Percentiles rank a stretch among this genome's conserved stretches.
Evolutionary conservation across 2,888 invertebrate genomes (phyloP).

Genomic region (Eilema caniola): DNA sequence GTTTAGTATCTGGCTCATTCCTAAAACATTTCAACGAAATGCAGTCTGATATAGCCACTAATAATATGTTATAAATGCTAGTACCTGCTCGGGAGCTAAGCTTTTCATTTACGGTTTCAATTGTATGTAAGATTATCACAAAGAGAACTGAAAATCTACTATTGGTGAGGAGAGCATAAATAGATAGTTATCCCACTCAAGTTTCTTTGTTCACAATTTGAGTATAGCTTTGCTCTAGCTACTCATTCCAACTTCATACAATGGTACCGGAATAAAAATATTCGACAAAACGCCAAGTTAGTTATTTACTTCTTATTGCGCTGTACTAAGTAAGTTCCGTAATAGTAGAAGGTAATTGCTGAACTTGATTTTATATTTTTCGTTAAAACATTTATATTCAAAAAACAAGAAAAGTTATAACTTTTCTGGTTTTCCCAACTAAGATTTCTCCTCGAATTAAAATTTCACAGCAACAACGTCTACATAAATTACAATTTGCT

Average conservation of each 20-base stretch:
- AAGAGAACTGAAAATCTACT: not conserved
- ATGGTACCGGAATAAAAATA: not conserved
- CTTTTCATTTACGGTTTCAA: not conserved
- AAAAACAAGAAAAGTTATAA: not conserved
- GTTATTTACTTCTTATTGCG: not conserved
- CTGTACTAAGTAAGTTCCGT: not conserved
- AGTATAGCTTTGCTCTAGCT: not conserved
- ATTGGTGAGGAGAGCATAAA: not conserved
- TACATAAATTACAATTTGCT: constrained; percentile 40
- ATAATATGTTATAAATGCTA: no score
- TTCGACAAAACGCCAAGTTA: not conserved
- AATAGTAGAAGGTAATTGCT: not conserved
- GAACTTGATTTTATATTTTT: not conserved
- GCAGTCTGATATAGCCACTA: no score
- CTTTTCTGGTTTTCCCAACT: not conserved
- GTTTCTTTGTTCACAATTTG: not conserved
- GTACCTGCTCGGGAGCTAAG: not conserved
- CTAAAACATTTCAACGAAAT: not conserved
- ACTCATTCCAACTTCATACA: not conserved
- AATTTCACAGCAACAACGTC: constrained; percentile 23
- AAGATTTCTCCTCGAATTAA: constrained; percentile 1
- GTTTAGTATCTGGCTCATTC: not conserved
- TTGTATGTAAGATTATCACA: not conserved
- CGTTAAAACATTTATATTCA: not conserved
- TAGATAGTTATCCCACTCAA: not conserved